These are phyloP conservation scores for Rhynchotus rufescens DNA, from an alignment of 2,797 vertebrate genomes.

Conservation along the genomic window DNA sequence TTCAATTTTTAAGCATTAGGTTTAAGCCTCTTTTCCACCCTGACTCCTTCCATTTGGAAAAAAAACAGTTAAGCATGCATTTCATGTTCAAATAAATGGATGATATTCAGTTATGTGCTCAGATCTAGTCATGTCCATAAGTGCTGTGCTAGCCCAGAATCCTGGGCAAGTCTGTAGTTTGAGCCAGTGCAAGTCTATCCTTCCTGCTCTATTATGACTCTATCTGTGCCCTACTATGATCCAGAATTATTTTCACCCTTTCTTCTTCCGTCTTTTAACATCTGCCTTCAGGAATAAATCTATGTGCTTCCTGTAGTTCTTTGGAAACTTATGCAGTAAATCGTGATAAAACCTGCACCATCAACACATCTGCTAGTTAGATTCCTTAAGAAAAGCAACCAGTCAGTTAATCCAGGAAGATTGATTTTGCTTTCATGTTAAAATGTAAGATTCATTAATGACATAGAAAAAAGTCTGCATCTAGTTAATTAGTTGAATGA, in stretches of 20 bases:
- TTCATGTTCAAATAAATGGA: neutral
- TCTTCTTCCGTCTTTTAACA: neutral
- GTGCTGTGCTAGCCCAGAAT: neutral
- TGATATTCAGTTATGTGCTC: fast-evolving
- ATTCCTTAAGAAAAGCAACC: neutral
- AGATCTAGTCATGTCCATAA: neutral
- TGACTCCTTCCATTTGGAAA: neutral
- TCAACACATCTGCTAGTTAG: neutral
- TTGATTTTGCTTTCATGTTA: conserved; percentile 60
- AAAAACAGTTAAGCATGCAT: neutral
- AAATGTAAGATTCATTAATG: conserved; percentile 67
- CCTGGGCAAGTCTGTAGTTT: neutral
- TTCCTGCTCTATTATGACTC: neutral
- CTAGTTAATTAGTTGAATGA: conserved; percentile 80
- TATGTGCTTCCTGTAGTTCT: neutral
- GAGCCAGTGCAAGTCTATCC: neutral
- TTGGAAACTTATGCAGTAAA: neutral
- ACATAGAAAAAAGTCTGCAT: conserved; percentile 73
- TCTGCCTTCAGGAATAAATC: neutral
- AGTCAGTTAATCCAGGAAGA: conserved; percentile 40
- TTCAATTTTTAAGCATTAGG: neutral
- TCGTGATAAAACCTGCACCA: neutral
- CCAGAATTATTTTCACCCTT: neutral
- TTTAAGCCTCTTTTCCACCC: neutral
- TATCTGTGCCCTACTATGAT: neutral